These are phyloP conservation scores for Calcarius lapponicus DNA, from an alignment of 2,797 vertebrate genomes.

Conservation along the genomic window DNA sequence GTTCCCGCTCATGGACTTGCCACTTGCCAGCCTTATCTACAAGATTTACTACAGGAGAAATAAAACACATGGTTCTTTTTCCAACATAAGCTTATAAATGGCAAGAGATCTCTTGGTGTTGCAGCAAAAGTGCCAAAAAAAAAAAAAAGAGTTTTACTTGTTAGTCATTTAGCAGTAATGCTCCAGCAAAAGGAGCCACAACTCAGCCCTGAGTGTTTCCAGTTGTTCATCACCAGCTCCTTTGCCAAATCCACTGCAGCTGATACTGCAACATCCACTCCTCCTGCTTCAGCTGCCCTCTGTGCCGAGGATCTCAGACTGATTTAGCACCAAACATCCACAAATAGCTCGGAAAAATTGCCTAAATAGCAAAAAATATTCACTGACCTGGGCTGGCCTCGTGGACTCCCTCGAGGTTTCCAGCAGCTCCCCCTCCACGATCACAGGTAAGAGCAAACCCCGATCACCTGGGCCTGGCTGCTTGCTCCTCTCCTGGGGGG, in stretches of 20 bases:
- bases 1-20: not conserved
- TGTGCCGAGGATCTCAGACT: not conserved
- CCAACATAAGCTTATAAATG: conserved; percentile 30
- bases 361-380: not conserved
- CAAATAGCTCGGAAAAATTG: accelerated
- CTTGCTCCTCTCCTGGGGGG: conserved; percentile 16
- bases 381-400: conserved; percentile 55
- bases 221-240: not conserved
- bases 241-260: not conserved
- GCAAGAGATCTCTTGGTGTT: not conserved
- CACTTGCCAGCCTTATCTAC: not conserved
- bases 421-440: conserved; percentile 44
- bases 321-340: not conserved
- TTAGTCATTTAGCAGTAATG: not conserved
- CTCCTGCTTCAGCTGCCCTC: not conserved
- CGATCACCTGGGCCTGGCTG: not conserved
- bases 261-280: not conserved
- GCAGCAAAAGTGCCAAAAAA: conserved; percentile 2
- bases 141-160: not conserved
- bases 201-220: not conserved
- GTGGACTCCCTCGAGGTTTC: conserved; percentile 24
- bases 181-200: not conserved
- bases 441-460: not conserved
- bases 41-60: conserved; percentile 28
- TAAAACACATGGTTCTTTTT: not conserved